Conservation (phyloP, 2,797 vertebrate species). For the Melanitta fusca region DNA sequence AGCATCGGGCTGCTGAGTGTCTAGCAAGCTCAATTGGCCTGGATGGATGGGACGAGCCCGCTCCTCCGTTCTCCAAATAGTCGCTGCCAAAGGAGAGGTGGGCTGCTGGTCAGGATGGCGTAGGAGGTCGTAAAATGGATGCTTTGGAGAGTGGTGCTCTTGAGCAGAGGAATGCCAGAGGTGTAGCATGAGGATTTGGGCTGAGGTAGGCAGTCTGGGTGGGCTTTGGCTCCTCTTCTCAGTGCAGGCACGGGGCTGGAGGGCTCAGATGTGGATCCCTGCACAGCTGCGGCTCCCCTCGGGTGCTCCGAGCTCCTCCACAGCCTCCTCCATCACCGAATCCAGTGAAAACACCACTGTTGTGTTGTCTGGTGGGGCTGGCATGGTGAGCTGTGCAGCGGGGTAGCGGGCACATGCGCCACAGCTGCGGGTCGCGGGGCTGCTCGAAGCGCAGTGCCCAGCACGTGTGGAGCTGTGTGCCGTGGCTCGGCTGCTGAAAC, state of each 20-base stretch:
- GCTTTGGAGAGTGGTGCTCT: too few species aligned
- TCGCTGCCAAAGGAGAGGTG: not conserved
- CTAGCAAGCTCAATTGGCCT: conserved; percentile 25
- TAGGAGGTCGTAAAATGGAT: too few species aligned
- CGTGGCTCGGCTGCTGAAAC: not conserved
- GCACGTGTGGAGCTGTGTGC: not conserved
- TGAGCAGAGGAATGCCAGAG: too few species aligned
- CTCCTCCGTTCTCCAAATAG: not conserved
- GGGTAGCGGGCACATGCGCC: accelerated
- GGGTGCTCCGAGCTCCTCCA: not conserved
- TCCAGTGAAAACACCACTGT: not conserved
- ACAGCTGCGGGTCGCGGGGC: not conserved
- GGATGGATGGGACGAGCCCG: conserved; percentile 41
- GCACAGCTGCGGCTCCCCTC: not conserved
- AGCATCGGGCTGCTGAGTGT: conserved; percentile 41
- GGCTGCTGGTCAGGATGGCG: not conserved
- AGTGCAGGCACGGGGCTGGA: too few species aligned
- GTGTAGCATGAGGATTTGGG: too few species aligned
- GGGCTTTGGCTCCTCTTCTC: too few species aligned
- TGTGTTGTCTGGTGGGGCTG: not conserved
- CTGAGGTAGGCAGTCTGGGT: too few species aligned
- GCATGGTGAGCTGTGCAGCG: not conserved
- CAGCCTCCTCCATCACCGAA: not conserved
- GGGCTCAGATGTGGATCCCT: too few species aligned
- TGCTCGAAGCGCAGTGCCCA: not conserved